Conservation (phyloP, 2,888 invertebrate species). For the Chloroclystis v-ata region DNA sequence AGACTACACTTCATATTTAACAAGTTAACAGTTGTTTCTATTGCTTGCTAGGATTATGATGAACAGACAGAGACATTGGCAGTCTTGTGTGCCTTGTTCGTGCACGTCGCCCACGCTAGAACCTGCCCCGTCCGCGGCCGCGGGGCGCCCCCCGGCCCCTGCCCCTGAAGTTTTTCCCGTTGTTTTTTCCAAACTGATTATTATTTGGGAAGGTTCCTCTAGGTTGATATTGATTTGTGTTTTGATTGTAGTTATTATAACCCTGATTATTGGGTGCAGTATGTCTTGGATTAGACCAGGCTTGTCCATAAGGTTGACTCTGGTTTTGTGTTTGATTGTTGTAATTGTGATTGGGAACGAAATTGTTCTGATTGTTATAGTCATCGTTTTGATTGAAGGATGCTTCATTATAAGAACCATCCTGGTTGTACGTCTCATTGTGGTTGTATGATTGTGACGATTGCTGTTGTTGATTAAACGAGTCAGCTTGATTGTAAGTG, state of each 20-base stretch:
- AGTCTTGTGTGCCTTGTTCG: too few relatives aligned
- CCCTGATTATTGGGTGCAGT: conserved; percentile 18
- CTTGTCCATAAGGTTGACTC: conserved; percentile 19
- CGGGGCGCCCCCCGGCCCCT: conserved; percentile 38
- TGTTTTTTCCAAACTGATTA: conserved; percentile 38
- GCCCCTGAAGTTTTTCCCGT: conserved; percentile 32
- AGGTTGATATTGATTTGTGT: conserved; percentile 17
- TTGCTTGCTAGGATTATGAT: too few relatives aligned
- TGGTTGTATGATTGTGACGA: conserved; percentile 5
- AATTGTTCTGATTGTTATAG: conserved; percentile 21
- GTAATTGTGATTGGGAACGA: conserved; percentile 7
- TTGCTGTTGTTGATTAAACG: conserved; percentile 4
- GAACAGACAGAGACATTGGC: too few relatives aligned
- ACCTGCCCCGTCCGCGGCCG: conserved; percentile 50
- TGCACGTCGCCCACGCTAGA: too few relatives aligned
- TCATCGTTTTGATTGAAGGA: conserved; percentile 15
- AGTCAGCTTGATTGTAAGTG: conserved; percentile 18
- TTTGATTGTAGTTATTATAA: conserved; percentile 16
- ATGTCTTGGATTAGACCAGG: conserved; percentile 21
- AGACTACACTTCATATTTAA: too few relatives aligned
- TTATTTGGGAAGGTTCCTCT: conserved; percentile 44
- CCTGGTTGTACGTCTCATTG: conserved; percentile 12
- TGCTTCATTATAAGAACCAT: conserved; percentile 4
- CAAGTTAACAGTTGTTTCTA: too few relatives aligned
- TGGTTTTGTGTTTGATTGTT: conserved; percentile 18